A percentile compares a stretch with the other conserved stretches of the same genome.
These are phyloP conservation scores for Pandemis cinnamomeana DNA, from an alignment of 2,888 invertebrate genomes.

Conservation along the genomic window DNA sequence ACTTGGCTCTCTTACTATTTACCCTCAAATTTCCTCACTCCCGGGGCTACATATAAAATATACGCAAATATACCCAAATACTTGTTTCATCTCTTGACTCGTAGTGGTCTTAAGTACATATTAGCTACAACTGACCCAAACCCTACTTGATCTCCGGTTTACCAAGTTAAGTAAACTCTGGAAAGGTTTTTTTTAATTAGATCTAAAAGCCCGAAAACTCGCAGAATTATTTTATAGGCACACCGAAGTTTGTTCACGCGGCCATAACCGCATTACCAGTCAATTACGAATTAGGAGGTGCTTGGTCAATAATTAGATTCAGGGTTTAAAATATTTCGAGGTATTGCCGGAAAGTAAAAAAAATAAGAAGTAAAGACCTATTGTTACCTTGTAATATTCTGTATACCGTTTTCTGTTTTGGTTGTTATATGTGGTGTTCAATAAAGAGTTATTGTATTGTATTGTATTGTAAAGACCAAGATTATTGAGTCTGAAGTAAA, in stretches of 20 bases:
- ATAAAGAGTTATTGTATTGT: no score
- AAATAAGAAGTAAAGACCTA: no score
- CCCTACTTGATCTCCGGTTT: not conserved
- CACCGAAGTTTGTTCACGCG: not conserved
- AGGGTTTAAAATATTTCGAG: not conserved
- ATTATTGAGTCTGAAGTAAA: no score
- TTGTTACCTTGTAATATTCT: no score
- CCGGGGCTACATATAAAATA: not conserved
- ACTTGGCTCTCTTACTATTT: not conserved
- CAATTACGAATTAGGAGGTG: not conserved
- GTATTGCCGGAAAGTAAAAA: not conserved
- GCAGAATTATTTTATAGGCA: not conserved
- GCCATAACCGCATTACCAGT: constrained; percentile 4
- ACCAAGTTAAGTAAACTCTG: not conserved
- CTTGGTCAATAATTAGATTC: constrained; percentile 1
- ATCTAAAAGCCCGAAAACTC: not conserved
- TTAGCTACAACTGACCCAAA: not conserved
- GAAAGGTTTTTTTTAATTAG: not conserved
- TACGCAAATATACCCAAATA: not conserved
- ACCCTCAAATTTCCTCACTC: not conserved
- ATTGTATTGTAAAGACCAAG: no score
- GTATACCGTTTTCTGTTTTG: no score
- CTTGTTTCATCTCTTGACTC: not conserved
- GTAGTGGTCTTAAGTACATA: not conserved
- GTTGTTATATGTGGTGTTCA: no score